phyloP scores from a whole-genome alignment of 2,113 vertebrate species.

The Oreochromis spilurus region DNA sequence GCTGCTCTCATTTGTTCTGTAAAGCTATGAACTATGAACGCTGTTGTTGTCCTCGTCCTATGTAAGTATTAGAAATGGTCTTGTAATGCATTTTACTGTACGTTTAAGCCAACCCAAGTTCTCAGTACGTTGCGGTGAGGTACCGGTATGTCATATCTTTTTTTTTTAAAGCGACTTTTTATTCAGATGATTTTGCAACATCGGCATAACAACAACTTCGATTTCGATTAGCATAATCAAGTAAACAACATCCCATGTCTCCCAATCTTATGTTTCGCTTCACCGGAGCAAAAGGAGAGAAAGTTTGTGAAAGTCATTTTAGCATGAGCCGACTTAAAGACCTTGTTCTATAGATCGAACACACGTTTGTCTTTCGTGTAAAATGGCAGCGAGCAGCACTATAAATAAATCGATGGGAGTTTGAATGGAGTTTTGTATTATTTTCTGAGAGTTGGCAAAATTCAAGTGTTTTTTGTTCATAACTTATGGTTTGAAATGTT shows the following conservation, averaged over 20 bases:
- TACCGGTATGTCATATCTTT: background rate
- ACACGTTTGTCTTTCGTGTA: background rate
- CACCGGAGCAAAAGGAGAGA: background rate
- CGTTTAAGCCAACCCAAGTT: background rate
- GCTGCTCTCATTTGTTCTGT: background rate
- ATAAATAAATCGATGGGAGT: background rate
- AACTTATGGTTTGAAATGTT: background rate
- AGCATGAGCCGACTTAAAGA: background rate
- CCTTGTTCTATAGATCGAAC: background rate
- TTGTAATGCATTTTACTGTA: background rate
- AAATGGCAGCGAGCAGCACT: background rate
- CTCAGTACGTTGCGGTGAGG: background rate
- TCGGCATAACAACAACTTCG: background rate
- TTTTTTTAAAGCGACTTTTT: background rate
- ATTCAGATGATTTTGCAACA: background rate
- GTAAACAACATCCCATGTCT: background rate
- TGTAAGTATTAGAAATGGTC: background rate
- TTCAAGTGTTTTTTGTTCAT: background rate
- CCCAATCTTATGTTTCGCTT: background rate
- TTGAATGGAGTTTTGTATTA: background rate
- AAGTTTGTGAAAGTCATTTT: background rate
- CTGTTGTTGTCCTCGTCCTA: background rate
- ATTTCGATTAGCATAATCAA: background rate
- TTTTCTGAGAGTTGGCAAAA: background rate
- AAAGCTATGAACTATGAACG: background rate